Evolutionary conservation across 2,797 vertebrate species (phyloP), one percentile per base, ranked within the genome.

Genomic region (Serranus cabrilla): DNA sequence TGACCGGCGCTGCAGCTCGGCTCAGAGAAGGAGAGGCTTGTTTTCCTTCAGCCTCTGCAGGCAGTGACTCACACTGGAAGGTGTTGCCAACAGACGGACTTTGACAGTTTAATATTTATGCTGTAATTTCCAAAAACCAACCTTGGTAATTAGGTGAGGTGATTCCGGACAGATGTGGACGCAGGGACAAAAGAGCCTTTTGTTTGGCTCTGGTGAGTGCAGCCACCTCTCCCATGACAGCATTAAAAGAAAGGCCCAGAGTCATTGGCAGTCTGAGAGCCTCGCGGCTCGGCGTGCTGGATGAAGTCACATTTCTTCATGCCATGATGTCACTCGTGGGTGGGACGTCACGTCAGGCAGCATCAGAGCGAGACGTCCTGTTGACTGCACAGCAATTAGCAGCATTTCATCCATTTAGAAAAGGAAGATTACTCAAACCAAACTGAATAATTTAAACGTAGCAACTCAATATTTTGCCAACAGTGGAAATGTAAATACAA

Each of bases 91-190:
- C 81, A 73, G 87, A 92, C 90, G 83, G 67, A 82, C 77, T 91
- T 80, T 95, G 94, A 95, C 93, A 94, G 87, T 92, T 91, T 93
- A 85, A 94, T 94, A 94, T 93, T 94, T 87, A 92, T 74, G 89
- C 87, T 91, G 92, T 93, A 93, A 94, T 86, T 92, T 93, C 84
- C 87, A 69, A 78, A 89, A 86, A 86, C 86, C 88, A 92, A 92
- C 90, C 78, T 80, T 46, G 74, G 90, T 88, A 93, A 94, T 94
- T 94, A 92, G 82, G 76, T 87, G 86, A 76, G 84, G 87, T 82
- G 88, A 86, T 85, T 88, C 85, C 14, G 87, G 90, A 91, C 93
- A 95, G 91, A 94, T 93, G 93, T 91, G 91, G 88, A 87, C 34
- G 20, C 45, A 21, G 83, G 82, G 81, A 92, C 88, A 93, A 88